phyloP scores from a whole-genome alignment of 2,113 vertebrate species.

The Picathartes gymnocephalus region DNA sequence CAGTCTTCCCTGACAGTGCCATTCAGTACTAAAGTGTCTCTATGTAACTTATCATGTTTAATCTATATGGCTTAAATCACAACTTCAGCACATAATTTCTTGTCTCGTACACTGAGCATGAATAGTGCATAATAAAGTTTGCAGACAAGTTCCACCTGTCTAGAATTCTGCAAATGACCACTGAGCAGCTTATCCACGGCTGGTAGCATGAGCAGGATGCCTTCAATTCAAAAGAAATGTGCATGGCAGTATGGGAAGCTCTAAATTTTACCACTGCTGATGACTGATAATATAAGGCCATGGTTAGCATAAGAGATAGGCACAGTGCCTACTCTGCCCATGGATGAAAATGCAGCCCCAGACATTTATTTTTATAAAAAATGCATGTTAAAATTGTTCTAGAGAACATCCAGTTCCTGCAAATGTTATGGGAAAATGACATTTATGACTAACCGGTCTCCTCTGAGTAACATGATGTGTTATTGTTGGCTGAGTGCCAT shows the following conservation, averaged over 20 bases:
- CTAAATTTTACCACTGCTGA: not conserved
- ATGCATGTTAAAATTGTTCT: constrained; percentile 57
- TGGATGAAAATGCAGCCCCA: not conserved
- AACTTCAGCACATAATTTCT: not conserved
- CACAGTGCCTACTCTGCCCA: not conserved
- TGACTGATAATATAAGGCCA: not conserved
- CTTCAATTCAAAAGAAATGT: not conserved
- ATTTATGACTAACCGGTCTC: constrained; percentile 65
- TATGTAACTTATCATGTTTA: not conserved
- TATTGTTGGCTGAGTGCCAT: constrained; percentile 65
- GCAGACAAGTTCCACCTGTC: not conserved
- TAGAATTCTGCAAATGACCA: not conserved
- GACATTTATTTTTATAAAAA: constrained; percentile 6
- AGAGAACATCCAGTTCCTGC: constrained; percentile 69
- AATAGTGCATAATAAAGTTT: not conserved
- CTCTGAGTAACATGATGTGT: constrained; percentile 61
- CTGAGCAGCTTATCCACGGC: not conserved
- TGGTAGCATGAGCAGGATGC: not conserved
- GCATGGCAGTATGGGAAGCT: not conserved
- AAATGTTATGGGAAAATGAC: constrained; percentile 71
- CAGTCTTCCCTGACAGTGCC: not conserved
- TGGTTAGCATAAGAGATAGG: not conserved
- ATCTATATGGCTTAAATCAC: not conserved
- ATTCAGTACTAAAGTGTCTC: not conserved
- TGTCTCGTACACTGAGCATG: not conserved